Base-by-base conservation (phyloP, 1,140 invertebrate genomes). In the Penaeus indicus region DNA sequence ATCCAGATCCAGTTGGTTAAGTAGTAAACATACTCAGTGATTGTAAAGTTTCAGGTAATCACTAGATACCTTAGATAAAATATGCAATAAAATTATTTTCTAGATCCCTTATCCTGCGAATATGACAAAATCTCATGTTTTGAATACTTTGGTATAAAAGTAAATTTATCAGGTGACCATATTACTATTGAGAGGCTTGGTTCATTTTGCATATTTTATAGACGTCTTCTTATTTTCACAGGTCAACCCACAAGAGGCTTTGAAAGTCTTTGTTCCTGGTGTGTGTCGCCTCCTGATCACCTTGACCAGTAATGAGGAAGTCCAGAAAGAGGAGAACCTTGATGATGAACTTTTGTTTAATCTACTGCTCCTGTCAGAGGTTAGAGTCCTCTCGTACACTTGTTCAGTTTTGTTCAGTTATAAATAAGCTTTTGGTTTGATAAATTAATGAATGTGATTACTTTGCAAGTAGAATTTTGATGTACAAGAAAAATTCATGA, bases 301-400 rank as follows among this genome's bases (percentile, higher is more conserved):
- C 13, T 91, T 94, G 27, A 92, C 95, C 7, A 93, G 94, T n/a
- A 94, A 94, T 64, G 94, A 94, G 67, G 95, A 96, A 86, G 92
- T 95, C 72, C 88, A 93, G 25, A 94, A 95, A 75, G 96, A 96
- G 90, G 96, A 97, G 92, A 95, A 95, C 90, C 92, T 97, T 3
- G 96, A 97, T 91, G 95, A 96, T 90, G 95, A 97, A 90, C 93
- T 98, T 16, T 92, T 97, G 0, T 98, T 97, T 92, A 95, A 96
- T 91, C 92, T 98, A 54, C 93, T 96, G 0, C 92, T 98, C 38
- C 92, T 98, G 18, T 95, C 96, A 84, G 95, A 96, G 92, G 94
- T 97, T 89, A 13, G 22, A 72, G 1, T 32, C 69, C 42, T 69
- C 21, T 78, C 22, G 8, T 79, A 62, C 22, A 21, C 16, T 67